Base-by-base conservation (phyloP, 2,888 invertebrate genomes). In the Stomorhina lunata region DNA sequence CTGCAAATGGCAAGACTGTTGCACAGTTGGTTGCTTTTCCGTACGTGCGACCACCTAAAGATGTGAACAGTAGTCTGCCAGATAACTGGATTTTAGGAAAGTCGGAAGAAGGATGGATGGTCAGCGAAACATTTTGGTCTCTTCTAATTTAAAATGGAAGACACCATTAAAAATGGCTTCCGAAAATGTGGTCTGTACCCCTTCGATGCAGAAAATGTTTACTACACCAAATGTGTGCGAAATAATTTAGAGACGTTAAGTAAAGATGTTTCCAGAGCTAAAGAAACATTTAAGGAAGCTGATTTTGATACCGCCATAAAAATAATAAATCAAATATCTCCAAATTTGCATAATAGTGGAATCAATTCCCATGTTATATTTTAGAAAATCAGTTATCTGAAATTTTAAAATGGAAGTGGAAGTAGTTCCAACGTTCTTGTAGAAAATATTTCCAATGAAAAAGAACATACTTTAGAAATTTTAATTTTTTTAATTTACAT, bases 61-160 rank as follows among this genome's bases (percentile, higher is more conserved):
- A 40, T 12, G 12, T n/a, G 3, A 12, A 7, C 7, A 40, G n/a
- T 12, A 40, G 40, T 12, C 40, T 40, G 4, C 12, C 40, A 40
- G 40, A 40, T 40, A n/a, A 12, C 3, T 17, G 40, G 40, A 4
- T 40, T 40, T n/a, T 40, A 7, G 40, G 40, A 40, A 40, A 40
- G 12, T 40, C 40, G 6, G 40, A 40, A 12, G 12, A 17, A 43
- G 65, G 53, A n/a, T 75, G 63, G 63, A 75, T 82, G 82, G 63
- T 50, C 1, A 61, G 63, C 0, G 72, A 84, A 34, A 75, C 66
- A 3, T 81, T 84, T n/a, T 50, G 57, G 45, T 25, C 45, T 65
- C 2, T 27, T 25, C 12, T 17, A 43, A 2, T 10, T 48, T 9
- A 15, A 50, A 27, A 17, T 66, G 22, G 66, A 66, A 66, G 29